These are phyloP conservation scores for Sinodicranocentrus sp. DNA, from an alignment of 2,888 invertebrate genomes.

Conservation along the genomic window DNA sequence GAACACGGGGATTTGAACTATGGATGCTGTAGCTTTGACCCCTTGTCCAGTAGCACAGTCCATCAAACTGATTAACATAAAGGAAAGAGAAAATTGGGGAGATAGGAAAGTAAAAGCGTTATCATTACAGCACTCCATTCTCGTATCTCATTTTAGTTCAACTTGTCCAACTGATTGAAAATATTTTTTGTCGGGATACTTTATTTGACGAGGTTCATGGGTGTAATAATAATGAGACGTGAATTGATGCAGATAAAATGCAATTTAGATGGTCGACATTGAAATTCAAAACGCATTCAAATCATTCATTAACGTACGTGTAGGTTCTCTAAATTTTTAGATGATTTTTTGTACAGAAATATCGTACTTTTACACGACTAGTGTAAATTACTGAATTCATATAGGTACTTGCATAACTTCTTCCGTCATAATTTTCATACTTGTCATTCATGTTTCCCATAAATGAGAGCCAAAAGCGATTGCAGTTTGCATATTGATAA, in stretches of 20 bases:
- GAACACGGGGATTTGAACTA: slow-evolving; percentile 10
- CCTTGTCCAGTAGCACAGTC: slow-evolving; percentile 35
- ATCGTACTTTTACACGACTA: no score
- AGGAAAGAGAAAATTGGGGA: slow-evolving; percentile 22
- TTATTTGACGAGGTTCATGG: slow-evolving; percentile 46
- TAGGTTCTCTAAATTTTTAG: no score
- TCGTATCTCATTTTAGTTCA: slow-evolving; percentile 26
- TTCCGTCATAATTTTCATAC: no score
- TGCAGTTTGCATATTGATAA: no score
- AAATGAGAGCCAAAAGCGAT: no score
- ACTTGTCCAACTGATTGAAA: slow-evolving; percentile 47
- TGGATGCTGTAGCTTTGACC: slow-evolving; percentile 45
- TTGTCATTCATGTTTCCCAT: no score
- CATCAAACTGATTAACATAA: slow-evolving; percentile 49
- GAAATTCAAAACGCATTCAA: slow-evolving; percentile 52
- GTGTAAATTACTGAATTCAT: no score
- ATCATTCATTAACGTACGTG: slow-evolving; percentile 17
- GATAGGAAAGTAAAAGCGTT: slow-evolving; percentile 15
- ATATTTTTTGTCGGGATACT: slow-evolving; percentile 23
- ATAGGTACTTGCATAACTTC: no score
- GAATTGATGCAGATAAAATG: slow-evolving; percentile 37
- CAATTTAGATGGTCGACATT: slow-evolving; percentile 41
- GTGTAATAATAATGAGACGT: slow-evolving; percentile 55
- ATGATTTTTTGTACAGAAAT: no score
- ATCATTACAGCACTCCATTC: slow-evolving; percentile 20